Evolutionary conservation across 2,113 vertebrate genomes (phyloP), one percentile per base, ranked within the genome.

Genomic region (Diphyllodes magnificus): DNA sequence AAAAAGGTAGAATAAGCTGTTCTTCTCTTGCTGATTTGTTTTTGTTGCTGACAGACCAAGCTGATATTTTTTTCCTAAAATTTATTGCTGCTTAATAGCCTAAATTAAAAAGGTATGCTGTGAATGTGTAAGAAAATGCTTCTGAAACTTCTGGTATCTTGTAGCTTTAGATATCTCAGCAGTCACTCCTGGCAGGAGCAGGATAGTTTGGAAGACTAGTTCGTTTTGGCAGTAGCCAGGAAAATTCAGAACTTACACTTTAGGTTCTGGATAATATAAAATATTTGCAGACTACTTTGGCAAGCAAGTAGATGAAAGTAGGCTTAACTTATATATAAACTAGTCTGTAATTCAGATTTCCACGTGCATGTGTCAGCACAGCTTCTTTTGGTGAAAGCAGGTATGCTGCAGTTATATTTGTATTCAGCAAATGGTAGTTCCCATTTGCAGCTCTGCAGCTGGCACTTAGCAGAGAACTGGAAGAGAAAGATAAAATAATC

Each of bases 1-100:
- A 99, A 99, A 97, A 99, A 99, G 99, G 98, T 98, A 98, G 97
- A 92, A 91, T 21, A 61, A 92, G 21, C 31, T 76, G 3, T 35
- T n/a, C 3, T 53, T 1, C 14, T 96, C 96, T 73, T 90, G 90
- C 97, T 97, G 92, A 92, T 65, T 63, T 71, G 2, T 50, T 70
- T 22, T 19, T 40, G 7, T 8, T 57, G 39, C 40, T 60, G 60
- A 47, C 19, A 77, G 64, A 78, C 57, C 72, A 87, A 82, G 7
- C 20, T 4, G 7, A 10, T 69, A 1, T 30, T 63, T 60, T 75
- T 54, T 65, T 14, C 10, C 7, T 53, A 15, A 64, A 35, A 66
- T 63, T 50, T 51, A 39, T 66, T 75, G 13, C 28, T 90, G 37
- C 5, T 84, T 73, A 78, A 47, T 72, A 23, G 18, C n/a, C 9